Evolutionary conservation across 2,113 vertebrate species (phyloP), one percentile per base, ranked within the genome.

Genomic region (Erythrocebus patas): DNA sequence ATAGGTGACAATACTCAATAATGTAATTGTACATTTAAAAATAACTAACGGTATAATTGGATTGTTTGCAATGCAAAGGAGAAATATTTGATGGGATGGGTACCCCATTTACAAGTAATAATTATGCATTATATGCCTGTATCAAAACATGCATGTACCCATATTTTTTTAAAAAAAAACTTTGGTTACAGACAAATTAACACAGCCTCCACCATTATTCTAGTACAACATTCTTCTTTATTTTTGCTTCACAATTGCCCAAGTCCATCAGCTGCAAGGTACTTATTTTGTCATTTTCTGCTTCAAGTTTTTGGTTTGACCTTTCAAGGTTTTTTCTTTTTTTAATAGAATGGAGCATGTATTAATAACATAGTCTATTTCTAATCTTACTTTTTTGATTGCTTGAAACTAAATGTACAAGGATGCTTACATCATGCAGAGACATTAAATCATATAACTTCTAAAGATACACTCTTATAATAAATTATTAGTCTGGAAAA

Each of bases 281-380:
- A 25, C 23, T 45, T 88, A 30, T 83, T 75, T 68, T 78, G 88
- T 85, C 35, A 89, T 50, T 40, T 52, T 78, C 43, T 27, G 6
- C 83, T 79, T 72, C 45, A 93, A 72, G 23, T 30, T 85, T 90
- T 84, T 79, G 72, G 27, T n/a, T 80, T 91, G 32, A 45, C 10
- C 35, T 16, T 59, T 50, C 18, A 11, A 8, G 35, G 9, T 86
- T 20, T 32, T 20, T 55, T 87, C 27, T 16, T 16, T 30, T 10
- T 17, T 80, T 55, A 13, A n/a, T 79, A 64, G n/a, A 86, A 80
- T 52, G 52, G 25, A 35, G 1, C 6, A 55, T 59, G 5, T 30
- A 23, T 57, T 30, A 78, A 59, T 92, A 76, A 88, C n/a, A 64
- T 80, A 35, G 8, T 32, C 12, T 92, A 68, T 82, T 76, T 78